A percentile compares a stretch with the other conserved stretches of the same genome.
phyloP scores from a whole-genome alignment of 1,140 invertebrate genomes.

The Ooceraea biroi region DNA sequence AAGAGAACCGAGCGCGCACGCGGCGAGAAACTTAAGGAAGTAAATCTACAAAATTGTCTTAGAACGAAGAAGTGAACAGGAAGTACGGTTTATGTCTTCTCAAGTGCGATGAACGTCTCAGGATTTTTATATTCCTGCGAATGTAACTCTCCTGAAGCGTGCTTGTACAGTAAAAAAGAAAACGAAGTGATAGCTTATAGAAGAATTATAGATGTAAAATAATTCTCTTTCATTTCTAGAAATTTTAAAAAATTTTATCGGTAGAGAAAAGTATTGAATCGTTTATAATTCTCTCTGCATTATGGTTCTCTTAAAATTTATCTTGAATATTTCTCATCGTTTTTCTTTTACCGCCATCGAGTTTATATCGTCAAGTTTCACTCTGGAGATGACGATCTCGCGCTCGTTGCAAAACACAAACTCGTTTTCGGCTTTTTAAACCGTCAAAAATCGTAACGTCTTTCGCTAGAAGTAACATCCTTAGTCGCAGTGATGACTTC shows the following conservation, averaged over 20 bases:
- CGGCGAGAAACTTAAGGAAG: not conserved
- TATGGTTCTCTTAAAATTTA: too few relatives aligned
- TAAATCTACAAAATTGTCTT: not conserved
- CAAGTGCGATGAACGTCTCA: not conserved
- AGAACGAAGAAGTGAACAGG: not conserved
- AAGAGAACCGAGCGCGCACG: not conserved
- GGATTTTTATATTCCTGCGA: constrained; percentile 8
- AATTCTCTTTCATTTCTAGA: not conserved
- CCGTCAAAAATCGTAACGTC: not conserved
- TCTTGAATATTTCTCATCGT: not conserved
- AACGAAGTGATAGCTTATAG: not conserved
- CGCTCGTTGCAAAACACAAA: not conserved
- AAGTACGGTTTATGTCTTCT: not conserved
- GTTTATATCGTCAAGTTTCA: not conserved
- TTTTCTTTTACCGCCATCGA: too few relatives aligned
- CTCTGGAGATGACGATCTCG: not conserved
- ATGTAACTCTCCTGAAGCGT: not conserved
- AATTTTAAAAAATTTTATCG: constrained; percentile 2
- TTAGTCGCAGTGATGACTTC: not conserved
- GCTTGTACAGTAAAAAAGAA: not conserved
- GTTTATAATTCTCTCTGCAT: too few relatives aligned
- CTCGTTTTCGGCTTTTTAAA: not conserved
- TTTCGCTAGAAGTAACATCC: constrained; percentile 3
- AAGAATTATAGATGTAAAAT: not conserved
- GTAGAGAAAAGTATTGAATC: not conserved